Conservation (phyloP, 92 coral and sea anemone species). For the Desmophyllum pertusum region DNA sequence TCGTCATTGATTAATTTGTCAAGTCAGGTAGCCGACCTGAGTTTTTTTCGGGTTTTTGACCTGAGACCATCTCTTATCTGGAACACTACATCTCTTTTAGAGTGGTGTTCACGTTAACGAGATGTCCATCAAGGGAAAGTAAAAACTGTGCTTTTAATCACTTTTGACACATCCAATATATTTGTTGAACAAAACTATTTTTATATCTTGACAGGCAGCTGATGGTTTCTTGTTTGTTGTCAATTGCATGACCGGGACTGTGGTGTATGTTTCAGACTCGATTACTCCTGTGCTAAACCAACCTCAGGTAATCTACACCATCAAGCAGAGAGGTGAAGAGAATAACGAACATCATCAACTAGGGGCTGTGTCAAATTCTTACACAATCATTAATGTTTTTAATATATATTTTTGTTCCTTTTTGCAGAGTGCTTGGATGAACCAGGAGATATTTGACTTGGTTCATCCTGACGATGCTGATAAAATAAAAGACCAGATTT, state of each 20-base stretch:
- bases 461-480: constrained; percentile 94
- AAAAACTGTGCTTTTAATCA: background rate
- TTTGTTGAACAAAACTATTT: background rate
- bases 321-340: no score
- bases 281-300: constrained; percentile 96
- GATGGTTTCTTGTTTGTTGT: constrained; percentile 98
- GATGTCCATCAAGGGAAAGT: background rate
- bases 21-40: no score
- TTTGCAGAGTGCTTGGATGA: constrained; percentile 89
- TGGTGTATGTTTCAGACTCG: constrained; percentile 97
- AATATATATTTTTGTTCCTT: background rate
- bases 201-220: constrained; percentile 76
- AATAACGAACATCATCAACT: no score
- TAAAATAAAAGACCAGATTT: constrained; percentile 89
- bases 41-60: no score
- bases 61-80: no score
- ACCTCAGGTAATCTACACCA: constrained; percentile 68
- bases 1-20: no score
- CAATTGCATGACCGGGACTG: constrained; percentile 84
- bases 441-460: constrained; percentile 82
- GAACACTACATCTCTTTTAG: no score
- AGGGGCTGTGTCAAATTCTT: background rate
- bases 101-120: background rate
- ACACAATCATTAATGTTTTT: background rate
- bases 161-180: background rate